A percentile compares a stretch with the other conserved stretches of the same genome.
phyloP scores from a whole-genome alignment of 2,797 vertebrate genomes.

The Parambassis ranga region DNA sequence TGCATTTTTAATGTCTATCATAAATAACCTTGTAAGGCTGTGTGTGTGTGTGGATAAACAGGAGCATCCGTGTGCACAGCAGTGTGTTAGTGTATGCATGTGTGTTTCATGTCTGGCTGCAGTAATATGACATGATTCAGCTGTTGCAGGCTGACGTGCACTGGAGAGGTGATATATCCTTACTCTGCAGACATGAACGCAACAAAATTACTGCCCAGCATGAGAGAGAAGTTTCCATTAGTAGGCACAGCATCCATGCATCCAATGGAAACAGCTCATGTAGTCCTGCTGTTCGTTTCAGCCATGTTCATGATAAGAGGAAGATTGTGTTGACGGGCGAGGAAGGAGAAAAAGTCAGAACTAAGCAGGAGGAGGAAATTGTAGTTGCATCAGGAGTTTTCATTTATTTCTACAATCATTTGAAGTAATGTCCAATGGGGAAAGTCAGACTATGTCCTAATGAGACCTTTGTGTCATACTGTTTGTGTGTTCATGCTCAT shows the following conservation, averaged over 20 bases:
- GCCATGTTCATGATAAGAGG: not conserved
- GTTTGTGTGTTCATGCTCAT: too few relatives aligned
- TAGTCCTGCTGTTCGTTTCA: constrained; percentile 14
- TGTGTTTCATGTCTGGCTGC: constrained; percentile 9
- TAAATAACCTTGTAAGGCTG: constrained; percentile 43
- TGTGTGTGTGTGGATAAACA: constrained; percentile 2
- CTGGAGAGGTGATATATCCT: not conserved
- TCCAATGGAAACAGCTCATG: constrained; percentile 7
- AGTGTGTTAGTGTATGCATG: not conserved
- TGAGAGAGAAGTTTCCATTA: constrained; percentile 25
- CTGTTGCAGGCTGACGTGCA: not conserved
- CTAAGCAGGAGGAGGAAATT: not conserved
- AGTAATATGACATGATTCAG: constrained; percentile 32
- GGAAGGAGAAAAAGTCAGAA: not conserved
- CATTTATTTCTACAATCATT: too few relatives aligned
- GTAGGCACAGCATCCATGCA: constrained; percentile 24
- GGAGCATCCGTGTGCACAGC: not conserved
- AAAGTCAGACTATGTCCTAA: too few relatives aligned
- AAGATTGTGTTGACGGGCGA: not conserved
- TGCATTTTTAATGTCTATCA: constrained; percentile 58
- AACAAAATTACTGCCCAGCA: constrained; percentile 28
- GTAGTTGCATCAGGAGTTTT: not conserved
- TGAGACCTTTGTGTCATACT: too few relatives aligned
- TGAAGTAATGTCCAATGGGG: too few relatives aligned
- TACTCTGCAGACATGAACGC: not conserved